Evolutionary conservation across 1,140 invertebrate species (phyloP).

Genomic region (Zaprionus ghesquierei): DNA sequence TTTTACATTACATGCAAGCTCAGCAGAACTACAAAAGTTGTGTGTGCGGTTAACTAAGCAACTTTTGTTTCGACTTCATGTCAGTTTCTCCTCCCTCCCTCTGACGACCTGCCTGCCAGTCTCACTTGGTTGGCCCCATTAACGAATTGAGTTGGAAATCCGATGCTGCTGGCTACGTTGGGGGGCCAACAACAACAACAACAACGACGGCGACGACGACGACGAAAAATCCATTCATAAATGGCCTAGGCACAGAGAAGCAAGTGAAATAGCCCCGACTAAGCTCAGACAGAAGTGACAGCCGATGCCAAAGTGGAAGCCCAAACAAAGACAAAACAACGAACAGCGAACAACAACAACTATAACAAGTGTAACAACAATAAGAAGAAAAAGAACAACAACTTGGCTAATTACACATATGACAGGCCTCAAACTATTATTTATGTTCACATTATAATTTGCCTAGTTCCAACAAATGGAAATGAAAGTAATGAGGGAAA

Average conservation of each 20-base stretch:
- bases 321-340: conserved; percentile 5
- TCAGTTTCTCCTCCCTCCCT: neutral
- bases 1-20: conserved; percentile 69
- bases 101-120: neutral
- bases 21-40: conserved; percentile 33
- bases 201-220: conserved; percentile 7
- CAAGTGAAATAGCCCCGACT: conserved; percentile 20
- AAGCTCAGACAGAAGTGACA: neutral
- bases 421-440: conserved; percentile 43
- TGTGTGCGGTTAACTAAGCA: conserved; percentile 52
- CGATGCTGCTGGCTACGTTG: conserved; percentile 49
- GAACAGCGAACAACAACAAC: conserved; percentile 7
- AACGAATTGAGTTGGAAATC: conserved; percentile 57
- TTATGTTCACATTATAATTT: conserved; percentile 51
- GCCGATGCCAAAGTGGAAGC: conserved; percentile 28
- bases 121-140: conserved; percentile 54
- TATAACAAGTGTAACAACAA: conserved; percentile 1
- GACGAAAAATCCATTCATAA: conserved; percentile 45
- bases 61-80: conserved; percentile 41
- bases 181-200: conserved; percentile 15
- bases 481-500: neutral
- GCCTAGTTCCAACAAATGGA: conserved; percentile 6
- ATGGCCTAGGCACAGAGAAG: conserved; percentile 12
- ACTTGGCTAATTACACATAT: conserved; percentile 43
- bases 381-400: conserved; percentile 1